Base-by-base conservation (phyloP, 2,888 invertebrate genomes). In the Andrena flavipes region DNA sequence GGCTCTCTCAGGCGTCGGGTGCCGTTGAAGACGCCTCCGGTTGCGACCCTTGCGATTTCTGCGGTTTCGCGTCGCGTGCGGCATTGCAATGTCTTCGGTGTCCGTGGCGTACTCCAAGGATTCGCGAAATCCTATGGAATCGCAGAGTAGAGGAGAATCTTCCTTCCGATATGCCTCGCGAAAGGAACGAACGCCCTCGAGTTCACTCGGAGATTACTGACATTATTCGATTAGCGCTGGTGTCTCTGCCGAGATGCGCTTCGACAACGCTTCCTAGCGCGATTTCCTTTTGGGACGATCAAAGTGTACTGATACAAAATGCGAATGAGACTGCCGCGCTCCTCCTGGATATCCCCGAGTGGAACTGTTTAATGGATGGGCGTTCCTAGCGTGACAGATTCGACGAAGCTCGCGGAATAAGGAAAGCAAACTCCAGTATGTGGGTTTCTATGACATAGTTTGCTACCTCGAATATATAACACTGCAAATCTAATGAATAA, bases 41-140 rank as follows among this genome's bases (percentile, higher is more conserved):
- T 91, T 91, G 42, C 91, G 91, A 70, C 88, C 90, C 10, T 90
- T 89, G 3, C 91, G 90, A 73, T 89, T 90, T 65, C 88, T 89
- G 60, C 92, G 91, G 23, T 83, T 85, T 16, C 93, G 92, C 63
- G 91, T 87, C 20, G 90, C 90, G 74, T 91, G 90, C 48, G 93
- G 92, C 93, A 93, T 93, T 64, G 51, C 84, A 51, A 29, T 63
- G 33, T 78, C 82, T 69, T 85, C 84, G 33, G 80, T 84, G 80
- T 89, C 89, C 68, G 88, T 89, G n/a, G 82, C 77, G 89, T 91
- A 89, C 65, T 87, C 89, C 81, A 75, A 79, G 71, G 76, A 82
- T 42, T 83, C 85, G 79, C 30, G 26, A 13, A 59, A 60, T 82
- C 84, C 87, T 87, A 59, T 2, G 76, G 60, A 42, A 80, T 75